Percentiles rank a stretch among this genome's conserved stretches.
These are phyloP conservation scores for Rhynchotus rufescens DNA, from an alignment of 2,797 vertebrate species.

Conservation along the genomic window DNA sequence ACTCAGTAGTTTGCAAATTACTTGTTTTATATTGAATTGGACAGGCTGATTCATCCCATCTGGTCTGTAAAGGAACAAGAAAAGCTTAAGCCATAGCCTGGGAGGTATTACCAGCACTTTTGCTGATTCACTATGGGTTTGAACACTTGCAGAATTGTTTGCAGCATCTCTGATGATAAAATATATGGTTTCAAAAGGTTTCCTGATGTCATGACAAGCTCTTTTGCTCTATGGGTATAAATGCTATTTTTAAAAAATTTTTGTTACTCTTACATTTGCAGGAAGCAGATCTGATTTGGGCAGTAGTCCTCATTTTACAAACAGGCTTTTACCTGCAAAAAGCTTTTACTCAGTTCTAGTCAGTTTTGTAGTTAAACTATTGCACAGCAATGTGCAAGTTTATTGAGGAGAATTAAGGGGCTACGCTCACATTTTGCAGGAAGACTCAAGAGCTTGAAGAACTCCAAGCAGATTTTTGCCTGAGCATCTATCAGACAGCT, in stretches of 20 bases:
- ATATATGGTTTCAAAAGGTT: neutral
- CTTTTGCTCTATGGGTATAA: neutral
- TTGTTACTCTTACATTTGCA: neutral
- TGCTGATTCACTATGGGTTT: neutral
- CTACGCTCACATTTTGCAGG: neutral
- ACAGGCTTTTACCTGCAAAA: neutral
- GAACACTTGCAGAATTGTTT: neutral
- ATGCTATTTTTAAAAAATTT: neutral
- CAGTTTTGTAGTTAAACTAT: neutral
- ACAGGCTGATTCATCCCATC: neutral
- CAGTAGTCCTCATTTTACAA: neutral
- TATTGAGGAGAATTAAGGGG: neutral
- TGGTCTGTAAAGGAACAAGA: neutral
- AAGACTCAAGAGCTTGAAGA: neutral
- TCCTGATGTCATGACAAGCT: neutral
- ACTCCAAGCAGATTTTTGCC: neutral
- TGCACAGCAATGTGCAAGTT: neutral
- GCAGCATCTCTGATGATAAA: neutral
- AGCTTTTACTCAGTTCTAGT: neutral
- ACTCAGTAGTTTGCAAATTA: neutral
- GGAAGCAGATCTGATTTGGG: neutral
- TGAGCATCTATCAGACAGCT: neutral
- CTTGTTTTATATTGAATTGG: neutral
- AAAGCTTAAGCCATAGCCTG: neutral
- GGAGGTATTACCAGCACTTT: neutral